These are phyloP conservation scores for Sialis fuliginosa DNA, from an alignment of 2,888 invertebrate species.

Conservation along the genomic window DNA sequence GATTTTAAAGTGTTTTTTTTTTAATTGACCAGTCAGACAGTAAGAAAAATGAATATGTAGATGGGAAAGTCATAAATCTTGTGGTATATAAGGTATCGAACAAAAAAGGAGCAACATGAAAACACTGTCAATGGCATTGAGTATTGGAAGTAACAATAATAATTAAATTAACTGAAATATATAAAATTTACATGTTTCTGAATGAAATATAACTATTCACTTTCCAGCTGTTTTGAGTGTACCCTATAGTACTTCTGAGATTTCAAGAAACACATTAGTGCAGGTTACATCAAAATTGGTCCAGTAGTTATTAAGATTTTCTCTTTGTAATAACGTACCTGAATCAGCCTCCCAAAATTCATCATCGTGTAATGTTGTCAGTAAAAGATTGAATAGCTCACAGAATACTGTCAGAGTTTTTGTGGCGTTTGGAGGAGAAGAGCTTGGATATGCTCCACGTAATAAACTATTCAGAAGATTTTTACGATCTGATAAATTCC, in stretches of 20 bases:
- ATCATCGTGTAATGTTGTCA: slow-evolving; percentile 71
- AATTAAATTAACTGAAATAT: no score
- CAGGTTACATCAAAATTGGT: neutral
- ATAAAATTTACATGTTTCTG: no score
- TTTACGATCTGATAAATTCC: slow-evolving; percentile 35
- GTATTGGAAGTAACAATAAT: no score
- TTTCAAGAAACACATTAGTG: neutral
- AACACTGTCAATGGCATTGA: no score
- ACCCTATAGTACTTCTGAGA: neutral
- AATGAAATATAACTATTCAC: no score
- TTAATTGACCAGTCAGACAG: no score
- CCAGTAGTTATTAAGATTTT: slow-evolving; percentile 3
- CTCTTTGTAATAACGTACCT: slow-evolving; percentile 7
- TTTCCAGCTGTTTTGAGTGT: no score
- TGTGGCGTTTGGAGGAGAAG: slow-evolving; percentile 17
- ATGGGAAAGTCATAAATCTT: no score
- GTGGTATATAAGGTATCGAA: no score
- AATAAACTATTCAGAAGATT: slow-evolving; percentile 8
- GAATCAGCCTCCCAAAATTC: slow-evolving; percentile 52
- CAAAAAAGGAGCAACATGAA: no score
- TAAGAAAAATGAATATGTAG: no score
- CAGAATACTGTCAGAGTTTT: slow-evolving; percentile 59
- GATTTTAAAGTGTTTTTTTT: no score
- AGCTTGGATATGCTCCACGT: slow-evolving; percentile 24
- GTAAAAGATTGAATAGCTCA: slow-evolving; percentile 58